These are phyloP conservation scores for Dicranocentrus wangi DNA, from an alignment of 2,888 invertebrate genomes.

Conservation along the genomic window DNA sequence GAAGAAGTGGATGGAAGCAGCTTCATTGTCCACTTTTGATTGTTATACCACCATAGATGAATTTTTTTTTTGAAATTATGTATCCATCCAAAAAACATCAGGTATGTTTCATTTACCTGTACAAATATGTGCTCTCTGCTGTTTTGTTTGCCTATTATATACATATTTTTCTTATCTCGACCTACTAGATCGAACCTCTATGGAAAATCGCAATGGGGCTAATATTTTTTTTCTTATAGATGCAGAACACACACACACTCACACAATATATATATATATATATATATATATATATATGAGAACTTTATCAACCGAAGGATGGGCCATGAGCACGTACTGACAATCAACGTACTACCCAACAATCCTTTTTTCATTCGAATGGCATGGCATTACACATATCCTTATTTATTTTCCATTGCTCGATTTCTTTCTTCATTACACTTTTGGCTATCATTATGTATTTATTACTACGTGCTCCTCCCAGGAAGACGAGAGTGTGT, in stretches of 20 bases:
- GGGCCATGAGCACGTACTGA: constrained; percentile 52
- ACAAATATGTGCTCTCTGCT: too few relatives aligned
- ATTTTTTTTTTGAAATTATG: too few relatives aligned
- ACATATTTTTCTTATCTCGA: too few relatives aligned
- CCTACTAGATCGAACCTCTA: too few relatives aligned
- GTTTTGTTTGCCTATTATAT: too few relatives aligned
- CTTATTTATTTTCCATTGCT: constrained; percentile 40
- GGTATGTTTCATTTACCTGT: too few relatives aligned
- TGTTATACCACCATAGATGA: too few relatives aligned
- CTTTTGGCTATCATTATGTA: constrained; percentile 56
- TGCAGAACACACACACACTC: constrained; percentile 11
- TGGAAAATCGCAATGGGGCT: not conserved
- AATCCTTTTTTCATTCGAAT: not conserved
- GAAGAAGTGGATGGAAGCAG: too few relatives aligned
- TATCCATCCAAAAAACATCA: too few relatives aligned
- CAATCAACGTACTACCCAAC: not conserved
- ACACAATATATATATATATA: too few relatives aligned
- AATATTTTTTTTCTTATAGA: constrained; percentile 1
- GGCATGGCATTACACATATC: not conserved
- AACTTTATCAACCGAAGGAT: constrained; percentile 54
- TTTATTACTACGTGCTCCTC: constrained; percentile 46
- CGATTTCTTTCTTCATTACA: constrained; percentile 52
- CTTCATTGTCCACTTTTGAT: not conserved
- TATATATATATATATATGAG: too few relatives aligned
- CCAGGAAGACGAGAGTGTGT: constrained; percentile 41